Percentiles rank a stretch among this genome's conserved stretches.
Evolutionary conservation across 23 tunicate genomes (phyloP).

Genomic region (Ascidia mentula): DNA sequence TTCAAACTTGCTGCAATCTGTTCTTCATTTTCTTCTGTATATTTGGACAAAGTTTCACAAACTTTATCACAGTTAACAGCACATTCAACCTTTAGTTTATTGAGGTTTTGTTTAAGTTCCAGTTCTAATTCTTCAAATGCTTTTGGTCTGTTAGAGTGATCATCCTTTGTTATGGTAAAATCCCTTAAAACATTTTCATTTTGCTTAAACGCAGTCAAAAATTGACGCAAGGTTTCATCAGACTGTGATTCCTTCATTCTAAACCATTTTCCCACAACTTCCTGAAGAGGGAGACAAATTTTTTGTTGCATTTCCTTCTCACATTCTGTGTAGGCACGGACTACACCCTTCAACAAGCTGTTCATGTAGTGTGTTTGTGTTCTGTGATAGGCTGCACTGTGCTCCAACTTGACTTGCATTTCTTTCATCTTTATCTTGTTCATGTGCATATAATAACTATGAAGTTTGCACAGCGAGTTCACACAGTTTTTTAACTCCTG

Average conservation of each 20-base stretch:
- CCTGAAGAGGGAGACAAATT: slow-evolving; percentile 41
- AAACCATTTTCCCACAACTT: slow-evolving; percentile 50
- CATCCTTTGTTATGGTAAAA: background rate
- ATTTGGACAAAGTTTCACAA: background rate
- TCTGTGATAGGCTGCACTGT: background rate
- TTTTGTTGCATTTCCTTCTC: slow-evolving; percentile 20
- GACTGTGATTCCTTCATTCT: slow-evolving; percentile 38
- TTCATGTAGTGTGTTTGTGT: slow-evolving; percentile 41
- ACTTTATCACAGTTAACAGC: background rate
- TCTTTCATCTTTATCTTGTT: slow-evolving; percentile 35
- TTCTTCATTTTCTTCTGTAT: background rate
- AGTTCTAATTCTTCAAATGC: background rate
- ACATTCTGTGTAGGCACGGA: slow-evolving; percentile 40
- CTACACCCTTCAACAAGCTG: slow-evolving; percentile 23
- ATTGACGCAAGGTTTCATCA: slow-evolving; percentile 31
- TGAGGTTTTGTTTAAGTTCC: background rate
- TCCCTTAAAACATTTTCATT: slow-evolving; percentile 30
- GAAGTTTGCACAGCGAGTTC: slow-evolving; percentile 51
- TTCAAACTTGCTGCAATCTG: too few relatives aligned
- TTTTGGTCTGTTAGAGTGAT: background rate
- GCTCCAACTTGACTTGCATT: slow-evolving; percentile 28
- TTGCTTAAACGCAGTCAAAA: slow-evolving; percentile 20
- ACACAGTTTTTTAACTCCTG: slow-evolving; percentile 25
- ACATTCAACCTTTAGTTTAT: background rate
- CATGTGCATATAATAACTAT: slow-evolving; percentile 50